phyloP scores from a whole-genome alignment of 2,888 invertebrate genomes.

The Eupithecia insigniata region DNA sequence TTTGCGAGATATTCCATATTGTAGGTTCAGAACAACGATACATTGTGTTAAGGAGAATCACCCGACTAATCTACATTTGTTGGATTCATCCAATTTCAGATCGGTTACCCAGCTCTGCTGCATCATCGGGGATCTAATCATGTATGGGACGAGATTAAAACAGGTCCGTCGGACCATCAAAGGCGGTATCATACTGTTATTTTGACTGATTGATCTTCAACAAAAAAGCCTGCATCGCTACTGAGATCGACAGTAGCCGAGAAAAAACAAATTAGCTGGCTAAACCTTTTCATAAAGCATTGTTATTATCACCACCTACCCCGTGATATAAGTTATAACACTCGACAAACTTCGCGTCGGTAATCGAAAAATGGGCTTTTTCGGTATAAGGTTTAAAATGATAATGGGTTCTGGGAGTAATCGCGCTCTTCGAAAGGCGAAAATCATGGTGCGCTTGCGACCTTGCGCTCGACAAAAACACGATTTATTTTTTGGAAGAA shows the following conservation, averaged over 20 bases:
- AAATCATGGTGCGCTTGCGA: slow-evolving; percentile 81
- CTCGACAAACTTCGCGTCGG: slow-evolving; percentile 58
- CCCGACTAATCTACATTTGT: slow-evolving; percentile 70
- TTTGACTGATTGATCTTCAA: slow-evolving; percentile 84
- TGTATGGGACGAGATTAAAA: slow-evolving; percentile 83
- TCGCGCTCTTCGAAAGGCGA: slow-evolving; percentile 76
- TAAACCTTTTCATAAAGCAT: slow-evolving; percentile 84
- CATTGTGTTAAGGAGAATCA: no score
- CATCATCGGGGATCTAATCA: slow-evolving; percentile 83
- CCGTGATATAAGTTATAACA: slow-evolving; percentile 58
- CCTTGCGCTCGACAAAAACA: slow-evolving; percentile 77
- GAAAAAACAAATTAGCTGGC: slow-evolving; percentile 84
- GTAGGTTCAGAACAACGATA: no score
- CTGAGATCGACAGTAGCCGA: slow-evolving; percentile 83
- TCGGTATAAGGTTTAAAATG: slow-evolving; percentile 64
- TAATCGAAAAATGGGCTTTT: slow-evolving; percentile 53
- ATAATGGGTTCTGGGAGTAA: slow-evolving; percentile 53
- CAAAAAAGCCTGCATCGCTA: slow-evolving; percentile 82
- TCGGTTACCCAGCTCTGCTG: slow-evolving; percentile 79
- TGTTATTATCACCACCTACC: slow-evolving; percentile 83
- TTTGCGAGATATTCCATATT: no score
- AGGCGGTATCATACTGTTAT: slow-evolving; percentile 85
- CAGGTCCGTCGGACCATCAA: slow-evolving; percentile 82
- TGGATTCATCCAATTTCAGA: slow-evolving; percentile 74
- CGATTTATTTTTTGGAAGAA: slow-evolving; percentile 78